Evolutionary conservation across 2,797 vertebrate species (phyloP).

Genomic region (Ambastaia sidthimunki): DNA sequence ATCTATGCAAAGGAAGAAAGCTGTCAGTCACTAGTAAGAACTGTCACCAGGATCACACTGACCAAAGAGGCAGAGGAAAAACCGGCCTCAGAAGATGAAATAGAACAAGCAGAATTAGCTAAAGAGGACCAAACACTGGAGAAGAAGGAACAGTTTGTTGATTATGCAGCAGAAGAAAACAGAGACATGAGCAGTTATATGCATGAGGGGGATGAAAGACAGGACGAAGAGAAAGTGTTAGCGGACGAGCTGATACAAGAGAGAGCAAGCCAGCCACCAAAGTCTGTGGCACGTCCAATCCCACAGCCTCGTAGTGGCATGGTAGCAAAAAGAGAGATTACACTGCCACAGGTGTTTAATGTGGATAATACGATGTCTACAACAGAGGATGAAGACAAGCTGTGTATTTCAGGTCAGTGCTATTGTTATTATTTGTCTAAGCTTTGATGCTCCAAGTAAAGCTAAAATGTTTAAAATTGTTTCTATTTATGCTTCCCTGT

Average conservation of each 20-base stretch:
- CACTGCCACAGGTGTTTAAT: slow-evolving; percentile 69
- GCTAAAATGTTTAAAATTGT: no score
- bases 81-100: slow-evolving; percentile 47
- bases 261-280: slow-evolving; percentile 62
- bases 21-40: slow-evolving; percentile 83
- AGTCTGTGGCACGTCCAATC: slow-evolving; percentile 71
- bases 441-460: background rate
- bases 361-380: slow-evolving; percentile 65
- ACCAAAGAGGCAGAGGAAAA: slow-evolving; percentile 72
- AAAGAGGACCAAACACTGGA: slow-evolving; percentile 58
- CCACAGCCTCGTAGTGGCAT: slow-evolving; percentile 74
- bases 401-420: slow-evolving; percentile 52
- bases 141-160: slow-evolving; percentile 50
- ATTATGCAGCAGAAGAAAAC: slow-evolving; percentile 45
- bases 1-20: slow-evolving; percentile 85
- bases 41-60: slow-evolving; percentile 78
- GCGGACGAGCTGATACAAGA: slow-evolving; percentile 46
- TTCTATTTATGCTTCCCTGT: background rate
- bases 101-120: slow-evolving; percentile 36
- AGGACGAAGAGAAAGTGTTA: slow-evolving; percentile 38
- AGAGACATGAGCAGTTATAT: slow-evolving; percentile 31
- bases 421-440: background rate
- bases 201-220: slow-evolving; percentile 42
- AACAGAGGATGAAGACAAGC: slow-evolving; percentile 68
- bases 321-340: slow-evolving; percentile 81